Conservation (phyloP, 53 echinoderm and acorn worm species). For the Luidia sarsii region DNA sequence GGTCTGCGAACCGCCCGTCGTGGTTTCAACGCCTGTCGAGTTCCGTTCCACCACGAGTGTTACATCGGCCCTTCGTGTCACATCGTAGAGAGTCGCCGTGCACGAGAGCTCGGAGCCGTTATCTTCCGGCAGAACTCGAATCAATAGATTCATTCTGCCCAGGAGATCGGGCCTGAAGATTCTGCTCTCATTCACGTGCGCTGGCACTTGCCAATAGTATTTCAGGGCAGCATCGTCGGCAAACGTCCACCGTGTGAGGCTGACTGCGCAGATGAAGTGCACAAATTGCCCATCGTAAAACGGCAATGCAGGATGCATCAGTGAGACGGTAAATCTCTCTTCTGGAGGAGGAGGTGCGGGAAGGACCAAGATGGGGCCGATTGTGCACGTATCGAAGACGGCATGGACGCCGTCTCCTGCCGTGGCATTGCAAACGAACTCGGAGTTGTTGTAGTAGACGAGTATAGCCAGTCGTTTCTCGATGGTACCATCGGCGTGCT, state of each 20-base stretch:
- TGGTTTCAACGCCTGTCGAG: background rate
- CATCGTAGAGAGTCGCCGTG: background rate
- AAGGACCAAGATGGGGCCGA: conserved; percentile 21
- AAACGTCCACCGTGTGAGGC: background rate
- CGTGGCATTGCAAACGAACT: conserved; percentile 19
- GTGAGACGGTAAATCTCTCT: background rate
- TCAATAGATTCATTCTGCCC: background rate
- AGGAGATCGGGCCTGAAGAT: background rate
- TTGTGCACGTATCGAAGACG: background rate
- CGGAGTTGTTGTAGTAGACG: conserved; percentile 12
- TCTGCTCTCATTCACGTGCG: background rate
- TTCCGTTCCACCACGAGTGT: background rate
- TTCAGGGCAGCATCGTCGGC: background rate
- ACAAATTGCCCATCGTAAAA: background rate
- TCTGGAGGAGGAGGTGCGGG: background rate
- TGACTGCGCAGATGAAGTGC: conserved; percentile 10
- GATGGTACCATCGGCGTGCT: background rate
- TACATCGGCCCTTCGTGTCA: background rate
- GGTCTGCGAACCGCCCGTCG: background rate
- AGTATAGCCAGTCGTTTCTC: background rate
- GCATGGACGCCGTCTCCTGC: background rate
- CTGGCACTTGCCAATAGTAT: conserved; percentile 1
- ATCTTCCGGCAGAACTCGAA: background rate
- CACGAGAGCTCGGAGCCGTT: conserved; percentile 7
- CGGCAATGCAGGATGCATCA: conserved; percentile 14